phyloP scores from a whole-genome alignment of 35 echinoderm and acorn worm genomes.

The Lytechinus pictus region DNA sequence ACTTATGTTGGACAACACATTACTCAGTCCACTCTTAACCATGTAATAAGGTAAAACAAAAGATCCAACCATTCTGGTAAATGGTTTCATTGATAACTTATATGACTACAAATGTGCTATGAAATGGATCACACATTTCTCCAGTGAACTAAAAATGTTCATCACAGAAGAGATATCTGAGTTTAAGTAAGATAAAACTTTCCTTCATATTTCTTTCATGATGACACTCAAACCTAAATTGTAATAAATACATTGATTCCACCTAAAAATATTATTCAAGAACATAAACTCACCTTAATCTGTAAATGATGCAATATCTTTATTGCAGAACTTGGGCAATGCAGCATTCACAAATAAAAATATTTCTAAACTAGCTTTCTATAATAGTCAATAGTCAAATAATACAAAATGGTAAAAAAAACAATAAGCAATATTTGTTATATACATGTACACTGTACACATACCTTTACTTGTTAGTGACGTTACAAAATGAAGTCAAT shows the following conservation, averaged over 20 bases:
- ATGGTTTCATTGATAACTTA: not conserved
- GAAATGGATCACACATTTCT: not conserved
- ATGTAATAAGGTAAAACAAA: not conserved
- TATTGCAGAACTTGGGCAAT: not conserved
- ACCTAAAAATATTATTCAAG: not conserved
- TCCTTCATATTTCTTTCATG: not conserved
- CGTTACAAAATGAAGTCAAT: no score
- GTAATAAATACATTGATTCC: not conserved
- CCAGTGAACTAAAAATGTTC: no score
- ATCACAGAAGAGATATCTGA: no score
- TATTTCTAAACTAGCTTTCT: not conserved
- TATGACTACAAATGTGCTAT: not conserved
- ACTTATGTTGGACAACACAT: not conserved
- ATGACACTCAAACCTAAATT: not conserved
- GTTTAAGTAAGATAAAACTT: no score
- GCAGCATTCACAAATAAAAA: not conserved
- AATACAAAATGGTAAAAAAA: not conserved
- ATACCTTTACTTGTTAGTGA: no score
- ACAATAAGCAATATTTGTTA: no score
- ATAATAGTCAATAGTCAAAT: not conserved
- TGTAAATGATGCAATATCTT: not conserved
- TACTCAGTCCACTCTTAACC: not conserved
- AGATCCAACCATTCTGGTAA: not conserved
- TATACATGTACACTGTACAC: no score
- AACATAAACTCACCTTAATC: not conserved